Percentiles rank a stretch among this genome's conserved stretches.
Conservation (phyloP, 1,140 invertebrate species). For the Drosophila setifemur region DNA sequence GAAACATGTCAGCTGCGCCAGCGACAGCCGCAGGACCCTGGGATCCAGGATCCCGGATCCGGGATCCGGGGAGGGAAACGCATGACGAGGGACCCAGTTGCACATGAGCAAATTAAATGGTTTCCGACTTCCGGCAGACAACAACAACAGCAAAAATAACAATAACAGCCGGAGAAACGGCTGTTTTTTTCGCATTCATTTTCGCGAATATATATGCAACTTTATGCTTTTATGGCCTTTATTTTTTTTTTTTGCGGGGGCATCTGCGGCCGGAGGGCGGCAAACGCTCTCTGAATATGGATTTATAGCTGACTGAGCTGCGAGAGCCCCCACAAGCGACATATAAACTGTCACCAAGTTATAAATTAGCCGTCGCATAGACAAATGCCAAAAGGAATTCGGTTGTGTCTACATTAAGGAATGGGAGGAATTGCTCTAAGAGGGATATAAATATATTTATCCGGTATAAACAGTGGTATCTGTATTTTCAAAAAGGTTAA, state of each 20-base stretch:
- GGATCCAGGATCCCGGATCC: constrained; percentile 9
- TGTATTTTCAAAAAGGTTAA: too few species aligned
- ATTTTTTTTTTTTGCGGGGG: constrained; percentile 3
- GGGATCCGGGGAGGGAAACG: constrained; percentile 12
- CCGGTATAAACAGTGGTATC: too few species aligned
- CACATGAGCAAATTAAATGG: constrained; percentile 80
- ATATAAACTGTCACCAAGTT: constrained; percentile 59
- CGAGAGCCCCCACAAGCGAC: constrained; percentile 38
- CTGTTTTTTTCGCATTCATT: constrained; percentile 47
- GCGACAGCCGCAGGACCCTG: constrained; percentile 37
- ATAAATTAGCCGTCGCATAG: constrained; percentile 44
- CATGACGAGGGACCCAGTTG: constrained; percentile 48
- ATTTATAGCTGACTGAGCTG: constrained; percentile 62
- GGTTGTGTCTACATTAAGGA: constrained; percentile 14
- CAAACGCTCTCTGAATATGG: constrained; percentile 55
- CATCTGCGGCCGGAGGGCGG: constrained; percentile 25
- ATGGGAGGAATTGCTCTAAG: background rate
- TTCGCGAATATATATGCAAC: constrained; percentile 62
- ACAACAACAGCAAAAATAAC: constrained; percentile 61
- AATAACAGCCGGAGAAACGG: constrained; percentile 45
- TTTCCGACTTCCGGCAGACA: constrained; percentile 77
- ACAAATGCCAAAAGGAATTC: constrained; percentile 47
- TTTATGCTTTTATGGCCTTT: constrained; percentile 57
- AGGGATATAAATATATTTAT: too few species aligned
- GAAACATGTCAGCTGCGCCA: constrained; percentile 74